These are phyloP conservation scores for Papilio elwesi DNA, from an alignment of 2,888 invertebrate genomes.

Conservation along the genomic window DNA sequence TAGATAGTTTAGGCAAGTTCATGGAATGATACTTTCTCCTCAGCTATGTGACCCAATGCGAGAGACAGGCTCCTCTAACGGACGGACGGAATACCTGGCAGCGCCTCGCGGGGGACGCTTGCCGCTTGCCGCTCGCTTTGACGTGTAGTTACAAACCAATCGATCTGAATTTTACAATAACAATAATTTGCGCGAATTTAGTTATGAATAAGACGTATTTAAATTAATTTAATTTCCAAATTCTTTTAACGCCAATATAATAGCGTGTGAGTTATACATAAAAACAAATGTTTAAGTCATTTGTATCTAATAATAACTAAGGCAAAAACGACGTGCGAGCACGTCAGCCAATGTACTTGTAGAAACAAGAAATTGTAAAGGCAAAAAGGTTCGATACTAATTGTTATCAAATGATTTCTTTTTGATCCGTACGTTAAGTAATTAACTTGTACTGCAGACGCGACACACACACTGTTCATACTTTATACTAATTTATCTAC, in stretches of 20 bases:
- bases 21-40: constrained; percentile 40
- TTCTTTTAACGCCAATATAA: neutral
- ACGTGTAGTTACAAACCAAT: constrained; percentile 17
- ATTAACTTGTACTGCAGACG: too few relatives aligned
- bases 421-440: too few relatives aligned
- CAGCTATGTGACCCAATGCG: constrained; percentile 36
- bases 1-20: constrained; percentile 38
- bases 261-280: neutral
- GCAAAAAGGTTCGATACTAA: neutral
- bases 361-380: neutral
- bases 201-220: neutral
- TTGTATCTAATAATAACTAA: neutral
- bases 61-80: constrained; percentile 35
- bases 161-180: constrained; percentile 1
- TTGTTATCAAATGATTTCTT: neutral
- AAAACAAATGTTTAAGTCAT: neutral
- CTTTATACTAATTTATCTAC: too few relatives aligned
- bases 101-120: neutral
- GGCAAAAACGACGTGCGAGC: neutral
- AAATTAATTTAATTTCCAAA: neutral
- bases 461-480: too few relatives aligned
- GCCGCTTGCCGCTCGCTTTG: constrained; percentile 12
- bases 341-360: neutral
- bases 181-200: neutral
- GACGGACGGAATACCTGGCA: constrained; percentile 26